These are phyloP conservation scores for Dinomys branickii DNA, from an alignment of 2,113 vertebrate species.

Conservation along the genomic window DNA sequence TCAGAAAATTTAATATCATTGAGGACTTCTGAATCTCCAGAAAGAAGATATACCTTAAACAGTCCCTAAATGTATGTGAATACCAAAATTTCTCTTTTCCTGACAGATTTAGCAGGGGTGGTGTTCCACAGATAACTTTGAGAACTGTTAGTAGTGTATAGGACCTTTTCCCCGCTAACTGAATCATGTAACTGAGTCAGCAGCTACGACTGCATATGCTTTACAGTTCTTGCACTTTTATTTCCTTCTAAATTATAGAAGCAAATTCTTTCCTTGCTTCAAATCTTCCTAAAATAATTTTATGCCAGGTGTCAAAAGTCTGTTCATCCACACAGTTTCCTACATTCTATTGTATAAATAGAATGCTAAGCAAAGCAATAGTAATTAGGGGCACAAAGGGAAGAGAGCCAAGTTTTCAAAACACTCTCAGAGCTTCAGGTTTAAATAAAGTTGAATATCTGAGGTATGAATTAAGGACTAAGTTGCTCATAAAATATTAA, in stretches of 20 bases:
- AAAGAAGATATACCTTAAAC: neutral
- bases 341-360: conserved; percentile 62
- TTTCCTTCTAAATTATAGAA: neutral
- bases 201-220: neutral
- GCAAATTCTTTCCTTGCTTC: neutral
- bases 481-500: conserved; percentile 75
- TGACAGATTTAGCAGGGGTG: neutral
- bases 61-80: neutral
- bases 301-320: conserved; percentile 51
- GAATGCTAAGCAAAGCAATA: conserved; percentile 61
- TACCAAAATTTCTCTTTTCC: neutral
- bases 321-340: conserved; percentile 50
- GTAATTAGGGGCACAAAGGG: conserved; percentile 68
- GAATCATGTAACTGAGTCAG: conserved; percentile 36
- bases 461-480: conserved; percentile 69
- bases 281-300: conserved; percentile 10
- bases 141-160: neutral
- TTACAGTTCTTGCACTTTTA: neutral
- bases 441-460: conserved; percentile 71
- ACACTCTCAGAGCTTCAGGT: conserved; percentile 64
- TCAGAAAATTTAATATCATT: neutral
- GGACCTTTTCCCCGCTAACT: neutral
- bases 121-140: neutral
- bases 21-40: neutral
- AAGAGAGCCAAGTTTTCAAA: conserved; percentile 65